phyloP scores from a whole-genome alignment of 2,113 vertebrate species.

The Osmerus eperlanus region DNA sequence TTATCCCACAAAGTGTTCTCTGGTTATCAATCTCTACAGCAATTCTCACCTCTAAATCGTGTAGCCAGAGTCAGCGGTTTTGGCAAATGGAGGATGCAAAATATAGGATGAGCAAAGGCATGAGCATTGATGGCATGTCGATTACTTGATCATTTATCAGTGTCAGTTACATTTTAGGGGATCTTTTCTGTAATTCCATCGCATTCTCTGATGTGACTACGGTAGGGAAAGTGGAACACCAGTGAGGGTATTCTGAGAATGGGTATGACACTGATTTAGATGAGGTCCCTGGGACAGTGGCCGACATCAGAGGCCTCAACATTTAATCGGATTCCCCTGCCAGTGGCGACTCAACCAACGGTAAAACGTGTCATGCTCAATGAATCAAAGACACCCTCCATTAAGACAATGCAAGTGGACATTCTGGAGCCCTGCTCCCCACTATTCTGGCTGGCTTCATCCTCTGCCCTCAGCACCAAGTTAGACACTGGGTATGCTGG shows the following conservation, averaged over 20 bases:
- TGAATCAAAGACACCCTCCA: constrained; percentile 37
- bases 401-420: constrained; percentile 30
- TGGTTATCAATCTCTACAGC: too few relatives aligned
- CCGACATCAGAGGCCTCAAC: constrained; percentile 20
- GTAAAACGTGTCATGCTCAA: constrained; percentile 32
- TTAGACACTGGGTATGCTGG: too few relatives aligned
- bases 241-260: constrained; percentile 2
- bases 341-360: constrained; percentile 18
- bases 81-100: too few relatives aligned
- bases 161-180: too few relatives aligned
- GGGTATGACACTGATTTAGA: constrained; percentile 39
- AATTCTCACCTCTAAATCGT: too few relatives aligned
- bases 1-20: not conserved
- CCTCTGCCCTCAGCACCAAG: too few relatives aligned
- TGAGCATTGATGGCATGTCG: too few relatives aligned
- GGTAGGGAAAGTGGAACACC: constrained; percentile 14
- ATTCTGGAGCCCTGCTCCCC: not conserved
- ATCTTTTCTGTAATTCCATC: too few relatives aligned
- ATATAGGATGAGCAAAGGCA: too few relatives aligned
- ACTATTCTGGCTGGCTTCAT: too few relatives aligned
- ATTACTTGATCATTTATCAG: too few relatives aligned
- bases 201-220: not conserved
- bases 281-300: constrained; percentile 32
- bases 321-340: constrained; percentile 42
- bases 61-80: too few relatives aligned